Percentiles rank a stretch among this genome's conserved stretches.
Conservation (phyloP, 2,113 vertebrate species). For the Taurulus bubalis region DNA sequence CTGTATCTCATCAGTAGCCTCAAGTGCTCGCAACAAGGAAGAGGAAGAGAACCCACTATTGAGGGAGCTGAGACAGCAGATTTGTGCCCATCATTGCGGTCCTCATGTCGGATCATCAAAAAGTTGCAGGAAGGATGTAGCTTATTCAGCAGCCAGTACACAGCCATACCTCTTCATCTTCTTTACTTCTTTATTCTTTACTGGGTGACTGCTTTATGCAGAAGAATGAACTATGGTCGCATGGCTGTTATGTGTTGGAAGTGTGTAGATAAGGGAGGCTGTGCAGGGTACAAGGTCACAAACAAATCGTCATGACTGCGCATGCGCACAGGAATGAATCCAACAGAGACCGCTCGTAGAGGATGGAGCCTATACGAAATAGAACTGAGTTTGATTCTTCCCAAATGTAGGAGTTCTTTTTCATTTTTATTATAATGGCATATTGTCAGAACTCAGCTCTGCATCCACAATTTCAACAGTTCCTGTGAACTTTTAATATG, state of each 20-base stretch:
- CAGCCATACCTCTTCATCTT: not conserved
- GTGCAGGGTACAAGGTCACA: not conserved
- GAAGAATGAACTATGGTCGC: not conserved
- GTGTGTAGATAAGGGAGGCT: not conserved
- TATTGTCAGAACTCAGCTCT: not conserved
- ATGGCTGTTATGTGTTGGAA: not conserved
- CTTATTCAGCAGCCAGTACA: not conserved
- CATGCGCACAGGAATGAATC: not conserved
- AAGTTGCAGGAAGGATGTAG: not conserved
- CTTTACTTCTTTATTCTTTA: not conserved
- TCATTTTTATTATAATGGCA: not conserved
- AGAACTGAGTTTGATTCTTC: not conserved
- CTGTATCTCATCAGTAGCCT: not conserved
- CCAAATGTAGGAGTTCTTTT: not conserved
- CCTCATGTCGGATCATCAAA: not conserved
- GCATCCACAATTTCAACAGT: not conserved
- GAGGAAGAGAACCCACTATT: not conserved
- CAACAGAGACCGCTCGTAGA: not conserved
- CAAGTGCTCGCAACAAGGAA: not conserved
- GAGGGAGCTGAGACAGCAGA: not conserved
- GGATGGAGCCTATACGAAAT: not conserved
- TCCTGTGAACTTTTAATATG: constrained; percentile 13
- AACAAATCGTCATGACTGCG: not conserved
- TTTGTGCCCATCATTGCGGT: not conserved
- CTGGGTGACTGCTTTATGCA: not conserved